Conservation (phyloP, 1,140 invertebrate genomes). For the Epicauta chinensis region DNA sequence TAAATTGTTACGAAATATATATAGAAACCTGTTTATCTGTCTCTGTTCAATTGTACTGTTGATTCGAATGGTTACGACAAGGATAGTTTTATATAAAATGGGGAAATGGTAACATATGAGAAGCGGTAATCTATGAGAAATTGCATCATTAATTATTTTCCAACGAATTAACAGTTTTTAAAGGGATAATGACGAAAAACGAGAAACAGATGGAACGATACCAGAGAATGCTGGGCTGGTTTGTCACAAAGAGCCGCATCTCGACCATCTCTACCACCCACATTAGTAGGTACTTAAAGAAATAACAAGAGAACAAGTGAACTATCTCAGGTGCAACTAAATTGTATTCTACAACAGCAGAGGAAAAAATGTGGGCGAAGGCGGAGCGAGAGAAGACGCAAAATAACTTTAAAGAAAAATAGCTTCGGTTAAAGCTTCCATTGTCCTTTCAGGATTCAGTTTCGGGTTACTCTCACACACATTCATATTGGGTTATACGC, state of each 20-base stretch:
- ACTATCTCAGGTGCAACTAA: constrained; percentile 28
- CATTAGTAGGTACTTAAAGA: constrained; percentile 8
- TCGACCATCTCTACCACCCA: constrained; percentile 13
- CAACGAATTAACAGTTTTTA: constrained; percentile 20
- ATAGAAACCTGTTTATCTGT: background rate
- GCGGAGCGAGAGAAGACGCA: background rate
- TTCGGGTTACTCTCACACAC: constrained; percentile 26
- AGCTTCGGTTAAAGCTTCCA: constrained; percentile 20
- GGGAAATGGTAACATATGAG: constrained; percentile 9
- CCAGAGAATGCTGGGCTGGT: background rate
- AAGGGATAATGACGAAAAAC: no score
- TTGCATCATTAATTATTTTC: constrained; percentile 23
- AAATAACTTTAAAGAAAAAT: constrained; percentile 23
- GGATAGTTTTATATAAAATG: background rate
- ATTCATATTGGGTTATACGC: constrained; percentile 21
- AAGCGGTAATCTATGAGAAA: constrained; percentile 20
- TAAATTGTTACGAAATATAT: constrained; percentile 1
- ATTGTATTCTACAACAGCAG: constrained; percentile 18
- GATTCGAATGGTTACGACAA: background rate
- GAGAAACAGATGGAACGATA: background rate
- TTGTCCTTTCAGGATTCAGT: constrained; percentile 22
- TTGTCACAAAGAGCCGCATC: background rate
- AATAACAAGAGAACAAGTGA: constrained; percentile 23
- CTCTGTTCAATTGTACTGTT: background rate
- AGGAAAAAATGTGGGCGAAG: background rate